phyloP scores from a whole-genome alignment of 2,797 vertebrate species.

The Amphiprion clarkii region DNA sequence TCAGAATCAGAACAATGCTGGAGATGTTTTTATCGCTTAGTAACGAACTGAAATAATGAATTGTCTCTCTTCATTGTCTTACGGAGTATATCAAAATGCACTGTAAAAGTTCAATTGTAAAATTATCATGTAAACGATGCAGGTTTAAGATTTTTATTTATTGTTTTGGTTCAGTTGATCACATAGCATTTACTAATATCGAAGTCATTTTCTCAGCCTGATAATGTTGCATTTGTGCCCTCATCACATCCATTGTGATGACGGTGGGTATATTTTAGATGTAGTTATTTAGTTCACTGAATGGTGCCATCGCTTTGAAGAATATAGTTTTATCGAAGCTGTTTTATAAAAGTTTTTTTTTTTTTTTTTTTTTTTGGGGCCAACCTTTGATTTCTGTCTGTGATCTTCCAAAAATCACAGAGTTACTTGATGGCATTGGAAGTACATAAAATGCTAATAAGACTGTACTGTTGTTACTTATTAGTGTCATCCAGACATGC shows the following conservation, averaged over 20 bases:
- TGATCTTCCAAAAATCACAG: background rate
- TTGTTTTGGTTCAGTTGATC: slow-evolving; percentile 41
- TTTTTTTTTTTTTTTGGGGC: slow-evolving; percentile 23
- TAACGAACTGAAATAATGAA: slow-evolving; percentile 28
- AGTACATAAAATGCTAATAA: slow-evolving; percentile 4
- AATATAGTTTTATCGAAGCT: background rate
- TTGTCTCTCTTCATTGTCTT: slow-evolving; percentile 26
- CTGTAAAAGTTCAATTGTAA: slow-evolving; percentile 59
- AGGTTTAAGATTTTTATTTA: slow-evolving; percentile 56
- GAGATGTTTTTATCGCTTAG: slow-evolving; percentile 38
- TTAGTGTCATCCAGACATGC: background rate
- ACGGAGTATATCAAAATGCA: slow-evolving; percentile 58
- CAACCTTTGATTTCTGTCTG: background rate
- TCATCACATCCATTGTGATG: background rate
- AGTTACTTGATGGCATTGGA: background rate
- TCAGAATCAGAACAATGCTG: slow-evolving; percentile 26
- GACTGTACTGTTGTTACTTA: background rate
- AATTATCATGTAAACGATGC: slow-evolving; percentile 24
- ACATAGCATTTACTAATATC: slow-evolving; percentile 21
- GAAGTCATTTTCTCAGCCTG: slow-evolving; percentile 3
- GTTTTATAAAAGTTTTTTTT: slow-evolving; percentile 7
- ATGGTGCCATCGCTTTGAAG: slow-evolving; percentile 55
- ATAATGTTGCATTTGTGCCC: slow-evolving; percentile 1
- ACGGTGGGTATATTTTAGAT: slow-evolving; percentile 18
- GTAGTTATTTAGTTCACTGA: slow-evolving; percentile 9